Evolutionary conservation across 2,113 vertebrate genomes (phyloP).

Genomic region (Sander vitreus): DNA sequence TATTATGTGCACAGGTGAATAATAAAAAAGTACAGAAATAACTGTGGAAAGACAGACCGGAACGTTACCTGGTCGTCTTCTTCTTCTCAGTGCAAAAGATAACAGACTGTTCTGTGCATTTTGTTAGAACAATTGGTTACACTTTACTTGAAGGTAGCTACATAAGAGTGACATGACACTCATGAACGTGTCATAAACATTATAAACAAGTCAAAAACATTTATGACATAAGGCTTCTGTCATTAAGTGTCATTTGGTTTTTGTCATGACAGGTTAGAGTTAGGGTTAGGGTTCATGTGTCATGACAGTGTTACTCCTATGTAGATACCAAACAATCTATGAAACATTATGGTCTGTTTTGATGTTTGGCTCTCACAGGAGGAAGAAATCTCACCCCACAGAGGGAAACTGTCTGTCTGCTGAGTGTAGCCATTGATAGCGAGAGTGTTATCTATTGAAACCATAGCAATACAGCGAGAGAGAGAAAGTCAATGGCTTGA

Average conservation of each 20-base stretch:
- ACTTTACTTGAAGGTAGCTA: no score
- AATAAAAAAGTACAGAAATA: not conserved
- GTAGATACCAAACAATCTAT: no score
- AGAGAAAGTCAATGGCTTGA: not conserved
- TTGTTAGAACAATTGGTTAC: not conserved
- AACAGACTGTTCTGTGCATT: not conserved
- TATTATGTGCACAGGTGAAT: not conserved
- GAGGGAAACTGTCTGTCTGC: not conserved
- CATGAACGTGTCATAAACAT: no score
- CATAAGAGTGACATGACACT: no score
- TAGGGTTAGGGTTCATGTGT: no score
- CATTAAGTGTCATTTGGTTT: no score
- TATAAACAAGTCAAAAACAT: no score
- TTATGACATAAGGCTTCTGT: no score
- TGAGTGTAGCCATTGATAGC: not conserved
- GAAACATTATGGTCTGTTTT: not conserved
- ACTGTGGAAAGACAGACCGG: no score
- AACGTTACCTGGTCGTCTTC: not conserved
- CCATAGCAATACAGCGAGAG: not conserved
- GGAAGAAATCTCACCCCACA: not conserved
- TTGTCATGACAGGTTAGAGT: no score
- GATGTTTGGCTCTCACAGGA: not conserved
- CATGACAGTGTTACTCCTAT: no score
- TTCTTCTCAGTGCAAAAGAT: not conserved
- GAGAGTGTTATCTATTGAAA: not conserved